Conservation (phyloP, 2,888 invertebrate species). For the Papilio protenor region DNA sequence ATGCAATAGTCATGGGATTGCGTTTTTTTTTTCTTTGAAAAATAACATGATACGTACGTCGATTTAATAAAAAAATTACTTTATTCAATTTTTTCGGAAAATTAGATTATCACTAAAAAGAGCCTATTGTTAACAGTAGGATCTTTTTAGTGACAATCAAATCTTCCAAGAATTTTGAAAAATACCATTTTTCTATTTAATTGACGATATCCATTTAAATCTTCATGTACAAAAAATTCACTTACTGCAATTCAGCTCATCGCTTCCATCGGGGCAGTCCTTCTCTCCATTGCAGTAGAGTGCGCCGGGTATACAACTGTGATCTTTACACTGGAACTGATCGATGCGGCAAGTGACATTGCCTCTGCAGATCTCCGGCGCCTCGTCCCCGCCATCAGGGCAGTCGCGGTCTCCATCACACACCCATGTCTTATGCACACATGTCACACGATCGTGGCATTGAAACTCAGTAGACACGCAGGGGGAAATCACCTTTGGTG, state of each 20-base stretch:
- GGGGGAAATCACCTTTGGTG: conserved; percentile 82
- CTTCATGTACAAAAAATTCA: conserved; percentile 47
- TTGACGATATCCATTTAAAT: neutral
- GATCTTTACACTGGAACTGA: conserved; percentile 94
- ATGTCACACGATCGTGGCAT: conserved; percentile 91
- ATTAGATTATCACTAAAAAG: too few relatives aligned
- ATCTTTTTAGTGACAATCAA: too few relatives aligned
- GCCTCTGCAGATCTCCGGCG: conserved; percentile 85
- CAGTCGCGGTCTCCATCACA: conserved; percentile 94
- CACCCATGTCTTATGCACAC: conserved; percentile 92
- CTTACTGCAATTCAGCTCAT: conserved; percentile 93
- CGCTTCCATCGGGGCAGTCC: conserved; percentile 94
- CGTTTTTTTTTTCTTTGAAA: too few relatives aligned
- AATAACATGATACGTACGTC: too few relatives aligned
- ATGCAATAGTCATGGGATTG: neutral
- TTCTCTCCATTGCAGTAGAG: conserved; percentile 91
- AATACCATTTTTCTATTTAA: too few relatives aligned
- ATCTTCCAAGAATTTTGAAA: too few relatives aligned
- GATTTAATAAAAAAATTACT: too few relatives aligned
- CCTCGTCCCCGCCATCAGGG: conserved; percentile 92
- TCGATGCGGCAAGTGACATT: conserved; percentile 92
- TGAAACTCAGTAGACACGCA: conserved; percentile 90
- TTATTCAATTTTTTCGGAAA: too few relatives aligned
- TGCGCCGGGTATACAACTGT: conserved; percentile 91
- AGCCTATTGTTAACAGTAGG: too few relatives aligned